A percentile compares a stretch with the other conserved stretches of the same genome.
Evolutionary conservation across 1,140 invertebrate genomes (phyloP).

Genomic region (Caenorhabditis remanei): DNA sequence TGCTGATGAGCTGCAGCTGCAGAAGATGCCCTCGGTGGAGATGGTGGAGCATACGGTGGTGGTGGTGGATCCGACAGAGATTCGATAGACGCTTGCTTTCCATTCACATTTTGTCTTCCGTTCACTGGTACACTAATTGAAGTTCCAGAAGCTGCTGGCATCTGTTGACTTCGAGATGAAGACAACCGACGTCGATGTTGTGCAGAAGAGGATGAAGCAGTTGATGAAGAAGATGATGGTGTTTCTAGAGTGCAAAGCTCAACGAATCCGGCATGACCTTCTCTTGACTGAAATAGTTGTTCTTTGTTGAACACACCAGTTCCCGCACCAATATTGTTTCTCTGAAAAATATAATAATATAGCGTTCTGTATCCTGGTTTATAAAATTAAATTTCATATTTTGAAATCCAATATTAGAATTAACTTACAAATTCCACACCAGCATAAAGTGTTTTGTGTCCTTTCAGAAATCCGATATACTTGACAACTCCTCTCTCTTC

Average conservation of each 20-base stretch:
- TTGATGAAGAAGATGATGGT: conserved; percentile 5
- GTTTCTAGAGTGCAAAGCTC: conserved; percentile 78
- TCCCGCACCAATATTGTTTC: conserved; percentile 80
- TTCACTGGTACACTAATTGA: conserved; percentile 20
- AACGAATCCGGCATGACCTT: conserved; percentile 81
- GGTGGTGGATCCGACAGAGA: conserved; percentile 50
- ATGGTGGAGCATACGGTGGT: conserved; percentile 18
- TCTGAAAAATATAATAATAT: conserved; percentile 75
- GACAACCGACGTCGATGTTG: conserved; percentile 42
- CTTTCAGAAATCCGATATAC: conserved; percentile 81
- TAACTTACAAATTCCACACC: conserved; percentile 82
- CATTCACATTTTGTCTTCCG: background rate
- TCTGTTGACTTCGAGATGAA: conserved; percentile 5
- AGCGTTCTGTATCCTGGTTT: background rate
- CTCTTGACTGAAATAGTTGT: conserved; percentile 80
- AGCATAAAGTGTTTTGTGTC: conserved; percentile 80
- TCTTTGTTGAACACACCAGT: conserved; percentile 80
- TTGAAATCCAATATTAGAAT: conserved; percentile 80
- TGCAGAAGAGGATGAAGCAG: conserved; percentile 1
- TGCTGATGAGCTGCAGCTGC: conserved; percentile 37
- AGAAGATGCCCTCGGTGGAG: conserved; percentile 10
- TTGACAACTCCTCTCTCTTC: conserved; percentile 79
- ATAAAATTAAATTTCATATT: no score
- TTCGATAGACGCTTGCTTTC: conserved; percentile 46
- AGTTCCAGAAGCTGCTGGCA: conserved; percentile 29